Percentiles rank a stretch among this genome's conserved stretches.
Conservation (phyloP, 2,888 invertebrate species). For the Oligia fasciuncula region DNA sequence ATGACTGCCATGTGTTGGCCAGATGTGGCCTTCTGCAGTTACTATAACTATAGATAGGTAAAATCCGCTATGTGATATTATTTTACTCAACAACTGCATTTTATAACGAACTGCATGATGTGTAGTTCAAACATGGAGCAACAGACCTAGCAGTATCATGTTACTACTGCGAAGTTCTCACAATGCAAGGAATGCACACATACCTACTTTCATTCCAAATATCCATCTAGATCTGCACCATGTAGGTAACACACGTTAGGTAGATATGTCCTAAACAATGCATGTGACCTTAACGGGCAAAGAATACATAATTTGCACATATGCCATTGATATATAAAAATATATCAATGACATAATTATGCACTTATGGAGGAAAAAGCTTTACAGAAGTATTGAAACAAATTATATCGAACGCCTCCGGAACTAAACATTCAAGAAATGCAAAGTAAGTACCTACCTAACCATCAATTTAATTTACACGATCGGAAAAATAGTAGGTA, state of each 20-base stretch:
- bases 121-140: not conserved
- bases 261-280: not conserved
- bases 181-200: not conserved
- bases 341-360: not conserved
- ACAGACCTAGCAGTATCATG: constrained; percentile 1
- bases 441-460: not conserved
- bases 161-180: constrained; percentile 6
- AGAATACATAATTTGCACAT: not conserved
- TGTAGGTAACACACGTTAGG: not conserved
- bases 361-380: not conserved
- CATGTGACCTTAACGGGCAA: not conserved
- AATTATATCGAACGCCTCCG: not conserved
- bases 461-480: not conserved
- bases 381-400: not conserved
- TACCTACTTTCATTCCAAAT: constrained; percentile 14
- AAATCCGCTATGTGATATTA: not conserved
- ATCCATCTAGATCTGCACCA: not conserved
- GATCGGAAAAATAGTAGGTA: not conserved
- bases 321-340: not conserved
- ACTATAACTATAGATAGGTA: not conserved
- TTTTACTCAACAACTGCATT: not conserved
- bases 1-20: not conserved
- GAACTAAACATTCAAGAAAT: not conserved
- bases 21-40: not conserved
- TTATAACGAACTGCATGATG: not conserved